A percentile compares a stretch with the other conserved stretches of the same genome.
phyloP scores from a whole-genome alignment of 2,888 invertebrate species.

The Rutpela maculata region DNA sequence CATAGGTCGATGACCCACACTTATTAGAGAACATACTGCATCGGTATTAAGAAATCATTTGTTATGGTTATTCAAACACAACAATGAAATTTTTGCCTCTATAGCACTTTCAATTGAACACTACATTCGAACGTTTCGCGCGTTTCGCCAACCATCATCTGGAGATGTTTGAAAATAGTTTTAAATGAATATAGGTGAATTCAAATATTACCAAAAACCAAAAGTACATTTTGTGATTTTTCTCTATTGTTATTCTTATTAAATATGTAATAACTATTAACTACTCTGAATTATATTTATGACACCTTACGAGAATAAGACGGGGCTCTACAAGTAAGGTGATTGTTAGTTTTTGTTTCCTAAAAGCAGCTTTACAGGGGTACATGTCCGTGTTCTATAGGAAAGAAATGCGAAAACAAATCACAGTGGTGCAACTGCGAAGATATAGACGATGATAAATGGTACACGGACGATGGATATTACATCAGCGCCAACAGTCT shows the following conservation, averaged over 20 bases:
- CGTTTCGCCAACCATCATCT: no score
- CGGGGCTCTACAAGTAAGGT: constrained; percentile 29
- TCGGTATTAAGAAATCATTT: neutral
- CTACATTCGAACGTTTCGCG: no score
- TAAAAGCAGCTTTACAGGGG: constrained; percentile 75
- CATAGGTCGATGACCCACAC: no score
- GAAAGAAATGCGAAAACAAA: constrained; percentile 87
- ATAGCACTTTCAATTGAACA: no score
- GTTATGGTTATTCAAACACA: neutral
- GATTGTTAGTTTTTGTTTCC: constrained; percentile 50
- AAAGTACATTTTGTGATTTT: no score
- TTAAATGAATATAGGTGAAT: no score
- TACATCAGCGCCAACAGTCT: constrained; percentile 87
- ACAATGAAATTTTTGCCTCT: neutral
- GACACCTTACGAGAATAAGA: neutral
- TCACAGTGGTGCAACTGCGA: constrained; percentile 94
- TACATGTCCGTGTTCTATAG: constrained; percentile 85
- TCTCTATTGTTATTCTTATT: no score
- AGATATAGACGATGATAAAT: constrained; percentile 86
- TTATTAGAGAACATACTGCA: no score
- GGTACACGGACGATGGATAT: constrained; percentile 92
- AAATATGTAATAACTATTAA: no score
- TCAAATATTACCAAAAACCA: no score
- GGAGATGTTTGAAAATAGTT: no score
- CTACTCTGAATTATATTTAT: neutral